Base-by-base conservation (phyloP, 2,113 vertebrate species). In the Sinocyclocheilus anophthalmus region DNA sequence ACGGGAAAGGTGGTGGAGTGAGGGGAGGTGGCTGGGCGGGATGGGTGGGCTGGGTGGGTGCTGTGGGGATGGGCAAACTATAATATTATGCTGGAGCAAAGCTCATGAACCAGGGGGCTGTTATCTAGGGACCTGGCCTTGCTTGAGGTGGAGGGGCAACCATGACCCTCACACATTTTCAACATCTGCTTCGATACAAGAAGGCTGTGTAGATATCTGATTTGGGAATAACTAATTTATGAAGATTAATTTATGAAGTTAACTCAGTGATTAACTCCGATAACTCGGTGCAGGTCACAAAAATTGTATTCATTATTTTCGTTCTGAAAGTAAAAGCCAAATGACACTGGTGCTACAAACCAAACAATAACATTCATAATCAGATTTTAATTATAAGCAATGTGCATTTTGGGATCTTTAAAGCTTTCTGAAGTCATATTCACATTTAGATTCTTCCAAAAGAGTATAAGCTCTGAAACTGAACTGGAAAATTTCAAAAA, bases 1-100 rank as follows among this genome's bases (percentile, higher is more conserved):
- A 97, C 94, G 96, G 97, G 97, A 99, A 98, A 97, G 96, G 96
- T 96, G 94, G 95, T 91, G 89, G 75, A 91, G 85, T 91, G 92
- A 91, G 92, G 90, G 91, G 89, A 92, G 89, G 76, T 90, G 90
- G 92, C 91, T 92, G 91, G 93, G 73, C 33, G 26, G 73, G 76
- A 77, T 70, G 65, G 59, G 67, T 67, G 77, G 81, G 57, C n/a
- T 24, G 76, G 42, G 45, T 48, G 76, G 83, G 84, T 81, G 73
- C 30, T 30, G 80, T 13, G 92, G 91, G 80, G 20, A 61, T 91
- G 91, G 45, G 50, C 90, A 82, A 4, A 89, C 90, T 91, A 89
- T 90, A 90, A 91, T 86, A 93, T 92, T 93, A 83, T 92, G 85
- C 92, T 94, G 92, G 94, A 95, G 93, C 92, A 90, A 91, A 84